Percentiles rank a stretch among this genome's conserved stretches.
phyloP scores from a whole-genome alignment of 1,140 invertebrate species.

The Sitophilus oryzae region DNA sequence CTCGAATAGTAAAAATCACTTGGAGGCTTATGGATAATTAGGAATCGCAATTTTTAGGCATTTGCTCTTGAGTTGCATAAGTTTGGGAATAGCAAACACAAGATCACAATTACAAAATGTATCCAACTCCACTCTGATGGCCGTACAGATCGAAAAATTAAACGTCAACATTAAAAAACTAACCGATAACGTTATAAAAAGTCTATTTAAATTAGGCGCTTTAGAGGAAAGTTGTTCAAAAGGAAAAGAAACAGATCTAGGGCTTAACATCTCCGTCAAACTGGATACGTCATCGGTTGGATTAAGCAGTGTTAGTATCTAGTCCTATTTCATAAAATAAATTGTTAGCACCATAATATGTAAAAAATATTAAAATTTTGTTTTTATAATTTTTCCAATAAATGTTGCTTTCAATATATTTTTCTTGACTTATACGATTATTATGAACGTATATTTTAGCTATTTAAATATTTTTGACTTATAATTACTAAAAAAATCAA shows the following conservation, averaged over 20 bases:
- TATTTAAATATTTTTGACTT: too few relatives aligned
- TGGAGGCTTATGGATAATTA: too few relatives aligned
- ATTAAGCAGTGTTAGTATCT: constrained; percentile 6
- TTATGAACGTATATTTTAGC: too few relatives aligned
- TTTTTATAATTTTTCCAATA: too few relatives aligned
- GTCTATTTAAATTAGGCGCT: constrained; percentile 55
- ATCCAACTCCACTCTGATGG: constrained; percentile 53
- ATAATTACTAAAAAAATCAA: too few relatives aligned
- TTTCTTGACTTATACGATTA: too few relatives aligned
- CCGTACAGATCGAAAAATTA: constrained; percentile 54
- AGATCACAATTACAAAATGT: constrained; percentile 52
- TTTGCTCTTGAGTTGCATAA: constrained; percentile 64
- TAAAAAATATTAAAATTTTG: too few relatives aligned
- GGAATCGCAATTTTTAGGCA: constrained; percentile 48
- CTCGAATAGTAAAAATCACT: too few relatives aligned
- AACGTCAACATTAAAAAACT: constrained; percentile 52
- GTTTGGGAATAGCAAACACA: constrained; percentile 54
- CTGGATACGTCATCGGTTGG: constrained; percentile 24
- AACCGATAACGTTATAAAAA: constrained; percentile 52
- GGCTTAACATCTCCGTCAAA: constrained; percentile 29
- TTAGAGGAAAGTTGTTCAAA: constrained; percentile 38
- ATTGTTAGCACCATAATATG: too few relatives aligned
- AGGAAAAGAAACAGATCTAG: constrained; percentile 6
- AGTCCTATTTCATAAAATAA: too few relatives aligned
- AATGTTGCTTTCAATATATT: too few relatives aligned